A percentile compares a stretch with the other conserved stretches of the same genome.
phyloP scores from a whole-genome alignment of 2,888 invertebrate genomes.

The Steromphala cineraria region DNA sequence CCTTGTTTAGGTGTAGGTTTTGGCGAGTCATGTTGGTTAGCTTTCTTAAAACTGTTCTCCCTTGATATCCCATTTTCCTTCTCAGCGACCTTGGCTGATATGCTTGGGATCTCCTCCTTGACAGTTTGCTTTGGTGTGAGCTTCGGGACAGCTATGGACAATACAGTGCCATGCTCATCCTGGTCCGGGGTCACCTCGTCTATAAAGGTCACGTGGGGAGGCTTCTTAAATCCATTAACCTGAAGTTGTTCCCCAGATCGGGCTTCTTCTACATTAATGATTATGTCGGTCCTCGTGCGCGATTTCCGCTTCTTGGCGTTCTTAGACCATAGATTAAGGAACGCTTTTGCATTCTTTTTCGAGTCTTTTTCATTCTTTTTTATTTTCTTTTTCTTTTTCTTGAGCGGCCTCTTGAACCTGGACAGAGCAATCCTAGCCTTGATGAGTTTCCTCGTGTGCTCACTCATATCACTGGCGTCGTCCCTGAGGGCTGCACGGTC shows the following conservation, averaged over 20 bases:
- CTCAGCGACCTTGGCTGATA: too few species aligned
- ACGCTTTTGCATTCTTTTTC: neutral
- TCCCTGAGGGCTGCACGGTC: conserved; percentile 50
- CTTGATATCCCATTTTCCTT: too few species aligned
- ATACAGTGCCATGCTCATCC: neutral
- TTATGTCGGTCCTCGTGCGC: neutral
- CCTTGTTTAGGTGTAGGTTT: too few species aligned
- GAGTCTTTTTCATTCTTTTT: neutral
- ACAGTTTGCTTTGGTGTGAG: too few species aligned
- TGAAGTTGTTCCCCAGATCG: neutral
- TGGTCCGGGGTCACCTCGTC: neutral
- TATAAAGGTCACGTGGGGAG: neutral
- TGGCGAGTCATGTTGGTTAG: too few species aligned
- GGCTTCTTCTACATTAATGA: neutral
- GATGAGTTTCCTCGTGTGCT: conserved; percentile 52
- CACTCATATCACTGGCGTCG: conserved; percentile 62
- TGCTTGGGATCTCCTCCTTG: too few species aligned
- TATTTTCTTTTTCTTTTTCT: neutral
- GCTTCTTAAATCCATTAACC: neutral
- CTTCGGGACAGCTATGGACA: too few species aligned
- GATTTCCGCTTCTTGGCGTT: conserved; percentile 20
- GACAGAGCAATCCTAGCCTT: conserved; percentile 45
- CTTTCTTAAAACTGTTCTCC: too few species aligned
- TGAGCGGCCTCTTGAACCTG: conserved; percentile 34
- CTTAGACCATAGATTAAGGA: conserved; percentile 28